phyloP scores from a whole-genome alignment of 2,113 vertebrate species.

The Ibidorhyncha struthersii region DNA sequence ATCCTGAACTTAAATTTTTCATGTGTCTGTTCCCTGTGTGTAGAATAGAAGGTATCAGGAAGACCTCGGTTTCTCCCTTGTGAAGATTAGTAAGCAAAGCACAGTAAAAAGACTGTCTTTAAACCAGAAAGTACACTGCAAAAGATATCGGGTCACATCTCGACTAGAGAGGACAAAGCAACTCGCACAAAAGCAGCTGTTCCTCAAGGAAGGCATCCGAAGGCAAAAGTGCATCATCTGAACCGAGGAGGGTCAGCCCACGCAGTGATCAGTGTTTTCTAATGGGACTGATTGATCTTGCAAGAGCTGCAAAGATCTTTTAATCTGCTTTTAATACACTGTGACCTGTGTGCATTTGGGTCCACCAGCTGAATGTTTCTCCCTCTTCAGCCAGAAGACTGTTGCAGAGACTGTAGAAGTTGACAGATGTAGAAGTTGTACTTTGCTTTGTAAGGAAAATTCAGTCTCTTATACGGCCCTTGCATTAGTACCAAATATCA shows the following conservation, averaged over 20 bases:
- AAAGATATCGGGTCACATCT: not conserved
- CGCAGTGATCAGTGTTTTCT: not conserved
- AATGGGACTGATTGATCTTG: not conserved
- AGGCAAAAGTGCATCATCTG: not conserved
- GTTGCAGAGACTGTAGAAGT: not conserved
- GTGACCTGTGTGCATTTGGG: not conserved
- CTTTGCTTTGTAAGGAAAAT: not conserved
- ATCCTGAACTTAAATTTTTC: not conserved
- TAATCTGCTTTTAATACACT: not conserved
- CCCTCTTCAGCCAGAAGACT: not conserved
- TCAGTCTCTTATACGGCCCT: not conserved
- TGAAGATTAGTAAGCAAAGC: not conserved
- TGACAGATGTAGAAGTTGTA: not conserved
- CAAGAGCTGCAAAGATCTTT: not conserved
- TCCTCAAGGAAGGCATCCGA: accelerated
- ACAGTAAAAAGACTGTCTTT: not conserved
- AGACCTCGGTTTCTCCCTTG: not conserved
- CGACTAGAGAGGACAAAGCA: accelerated
- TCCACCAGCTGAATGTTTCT: not conserved
- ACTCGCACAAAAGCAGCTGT: not conserved
- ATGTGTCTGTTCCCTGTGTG: not conserved
- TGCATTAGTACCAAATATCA: not conserved
- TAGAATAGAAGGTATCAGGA: not conserved
- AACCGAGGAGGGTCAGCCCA: accelerated
- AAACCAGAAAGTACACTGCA: not conserved